Percentiles rank a stretch among this genome's conserved stretches.
phyloP scores from a whole-genome alignment of 2,888 invertebrate species.

The Eupelmus urozonus region DNA sequence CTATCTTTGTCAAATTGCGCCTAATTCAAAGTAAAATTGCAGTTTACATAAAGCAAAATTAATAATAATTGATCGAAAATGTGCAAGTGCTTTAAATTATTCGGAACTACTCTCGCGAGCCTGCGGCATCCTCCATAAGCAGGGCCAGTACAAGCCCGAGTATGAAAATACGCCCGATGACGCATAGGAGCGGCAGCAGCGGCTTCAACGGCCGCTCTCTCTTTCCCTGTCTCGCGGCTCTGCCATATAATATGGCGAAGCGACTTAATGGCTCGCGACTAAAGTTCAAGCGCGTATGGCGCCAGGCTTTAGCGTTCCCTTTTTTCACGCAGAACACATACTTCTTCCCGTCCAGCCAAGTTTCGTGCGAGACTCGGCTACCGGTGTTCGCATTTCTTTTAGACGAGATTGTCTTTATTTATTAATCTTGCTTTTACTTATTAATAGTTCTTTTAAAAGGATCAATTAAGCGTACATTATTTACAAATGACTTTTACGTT shows the following conservation, averaged over 20 bases:
- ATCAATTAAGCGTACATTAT: slow-evolving; percentile 52
- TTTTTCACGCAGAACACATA: slow-evolving; percentile 6
- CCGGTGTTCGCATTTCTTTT: not conserved
- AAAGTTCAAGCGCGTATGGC: slow-evolving; percentile 66
- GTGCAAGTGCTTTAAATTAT: slow-evolving; percentile 35
- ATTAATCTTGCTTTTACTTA: not conserved
- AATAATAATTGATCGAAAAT: slow-evolving; percentile 26
- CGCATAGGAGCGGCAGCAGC: slow-evolving; percentile 38
- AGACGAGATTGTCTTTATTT: slow-evolving; percentile 39
- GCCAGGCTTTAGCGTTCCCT: slow-evolving; percentile 34
- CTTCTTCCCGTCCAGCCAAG: slow-evolving; percentile 28
- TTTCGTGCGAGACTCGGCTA: not conserved
- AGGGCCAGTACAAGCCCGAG: slow-evolving; percentile 28
- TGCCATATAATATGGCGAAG: slow-evolving; percentile 68
- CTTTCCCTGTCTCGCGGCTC: not conserved
- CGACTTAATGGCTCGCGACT: slow-evolving; percentile 71
- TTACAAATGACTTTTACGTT: slow-evolving; percentile 49
- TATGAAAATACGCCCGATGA: slow-evolving; percentile 57
- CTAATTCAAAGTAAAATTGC: not conserved
- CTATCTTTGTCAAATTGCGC: not conserved
- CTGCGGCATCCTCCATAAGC: slow-evolving; percentile 8
- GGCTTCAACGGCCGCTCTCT: not conserved
- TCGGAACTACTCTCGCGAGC: slow-evolving; percentile 16
- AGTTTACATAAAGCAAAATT: not conserved
- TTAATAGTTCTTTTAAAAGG: slow-evolving; percentile 26